Base-by-base conservation (phyloP, 2,888 invertebrate species). In the Pseudococcus longispinus region DNA sequence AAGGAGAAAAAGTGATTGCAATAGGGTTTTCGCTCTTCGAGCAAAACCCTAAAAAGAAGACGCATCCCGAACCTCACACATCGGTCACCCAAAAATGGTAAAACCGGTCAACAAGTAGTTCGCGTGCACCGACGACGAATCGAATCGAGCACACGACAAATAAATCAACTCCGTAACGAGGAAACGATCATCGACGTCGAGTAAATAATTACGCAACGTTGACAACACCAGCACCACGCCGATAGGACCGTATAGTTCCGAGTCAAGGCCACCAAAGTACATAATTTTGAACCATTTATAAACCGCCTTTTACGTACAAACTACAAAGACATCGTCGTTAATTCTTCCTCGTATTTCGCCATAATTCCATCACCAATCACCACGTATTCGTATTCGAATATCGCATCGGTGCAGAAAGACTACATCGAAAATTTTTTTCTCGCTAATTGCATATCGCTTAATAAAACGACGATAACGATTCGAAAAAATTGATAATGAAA, bases 121-220 rank as follows among this genome's bases (percentile, higher is more conserved):
- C 70, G 29, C 70, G 70, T 70, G 18, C 29, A 18, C 29, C 18
- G 29, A 65, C 23, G 60, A 1, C 60, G 60, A 9, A 2, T 2
- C 20, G 60, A 60, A 70, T 70, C 70, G 70, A 26, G 70, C 29
- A 70, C 70, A 70, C 70, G 70, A 70, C 29, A 29, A 70, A 70
- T 70, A 70, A 70, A 70, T 70, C 70, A 70, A 70, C 70, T 29
- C 13, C 20, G 29, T 70, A 70, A 70, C 70, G 70, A 70, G 70
- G 70, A 70, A 70, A 29, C 70, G 70, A 70, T 70, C 70, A 70
- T 70, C 70, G 70, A 29, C 26, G 29, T 70, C 70, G 70, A 70
- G 70, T 70, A 70, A 26, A 29, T 70, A 70, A 70, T 70, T 70
- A 70, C 29, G 18, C 29, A 29, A 70, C 70, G 70, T 70, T 70